A percentile compares a stretch with the other conserved stretches of the same genome.
phyloP scores from a whole-genome alignment of 2,888 invertebrate genomes.

The Acleris sparsana region DNA sequence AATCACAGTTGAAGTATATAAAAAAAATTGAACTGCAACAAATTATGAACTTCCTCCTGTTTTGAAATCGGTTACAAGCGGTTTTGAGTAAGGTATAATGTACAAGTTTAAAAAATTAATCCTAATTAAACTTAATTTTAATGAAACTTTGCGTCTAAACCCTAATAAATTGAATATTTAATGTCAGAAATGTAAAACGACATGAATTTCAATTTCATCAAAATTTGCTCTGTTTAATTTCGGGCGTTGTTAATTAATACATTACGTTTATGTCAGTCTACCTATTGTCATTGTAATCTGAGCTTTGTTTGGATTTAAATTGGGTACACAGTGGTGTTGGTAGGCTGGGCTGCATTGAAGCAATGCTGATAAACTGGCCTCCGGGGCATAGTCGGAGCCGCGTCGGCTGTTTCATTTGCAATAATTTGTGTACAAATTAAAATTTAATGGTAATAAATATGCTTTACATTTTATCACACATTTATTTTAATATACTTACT shows the following conservation, averaged over 20 bases:
- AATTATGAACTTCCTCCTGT: too few relatives aligned
- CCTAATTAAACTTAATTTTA: too few relatives aligned
- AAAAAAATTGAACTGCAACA: too few relatives aligned
- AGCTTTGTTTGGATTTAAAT: constrained; percentile 9
- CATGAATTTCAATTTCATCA: constrained; percentile 33
- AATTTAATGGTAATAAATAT: neutral
- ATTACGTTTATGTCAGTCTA: constrained; percentile 18
- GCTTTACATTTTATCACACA: neutral
- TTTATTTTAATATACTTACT: neutral
- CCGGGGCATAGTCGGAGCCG: constrained; percentile 9
- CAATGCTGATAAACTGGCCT: constrained; percentile 7
- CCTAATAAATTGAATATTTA: neutral
- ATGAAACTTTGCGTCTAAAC: too few relatives aligned
- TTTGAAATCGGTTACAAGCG: too few relatives aligned
- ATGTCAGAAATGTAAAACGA: constrained; percentile 8
- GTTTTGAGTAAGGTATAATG: too few relatives aligned
- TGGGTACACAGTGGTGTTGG: constrained; percentile 4
- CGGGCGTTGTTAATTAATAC: constrained; percentile 30
- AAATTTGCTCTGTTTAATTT: constrained; percentile 31
- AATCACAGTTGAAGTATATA: too few relatives aligned
- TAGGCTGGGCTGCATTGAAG: constrained; percentile 6
- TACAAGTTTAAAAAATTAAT: too few relatives aligned
- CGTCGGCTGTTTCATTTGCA: constrained; percentile 7
- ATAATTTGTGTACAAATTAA: constrained; percentile 4
- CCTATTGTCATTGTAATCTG: constrained; percentile 25